These are phyloP conservation scores for Trinectes maculatus DNA, from an alignment of 2,113 vertebrate genomes.

Conservation along the genomic window DNA sequence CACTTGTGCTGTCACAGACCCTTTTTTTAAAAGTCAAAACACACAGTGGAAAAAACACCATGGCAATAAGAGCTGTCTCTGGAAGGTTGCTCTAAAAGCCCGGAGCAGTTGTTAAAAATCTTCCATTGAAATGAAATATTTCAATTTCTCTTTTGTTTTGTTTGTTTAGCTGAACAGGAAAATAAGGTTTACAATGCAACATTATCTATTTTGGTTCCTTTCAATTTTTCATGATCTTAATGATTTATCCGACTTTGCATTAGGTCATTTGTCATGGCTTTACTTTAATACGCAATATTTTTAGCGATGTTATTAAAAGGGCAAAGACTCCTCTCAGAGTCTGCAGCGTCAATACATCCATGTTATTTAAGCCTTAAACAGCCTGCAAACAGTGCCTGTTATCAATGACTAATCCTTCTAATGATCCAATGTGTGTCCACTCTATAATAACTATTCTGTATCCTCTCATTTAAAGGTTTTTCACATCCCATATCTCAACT, in stretches of 20 bases:
- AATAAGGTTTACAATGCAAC: too few relatives aligned
- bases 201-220: too few relatives aligned
- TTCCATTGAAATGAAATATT: background rate
- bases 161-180: too few relatives aligned
- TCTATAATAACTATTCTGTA: constrained; percentile 18
- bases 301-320: background rate
- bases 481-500: constrained; percentile 32
- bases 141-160: too few relatives aligned
- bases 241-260: background rate
- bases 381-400: constrained; percentile 4
- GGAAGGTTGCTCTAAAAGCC: background rate
- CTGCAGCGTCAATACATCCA: constrained; percentile 19
- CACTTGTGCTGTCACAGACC: background rate
- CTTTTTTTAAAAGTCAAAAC: constrained; percentile 15
- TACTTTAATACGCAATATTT: background rate
- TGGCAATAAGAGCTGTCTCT: background rate
- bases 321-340: background rate
- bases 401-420: constrained; percentile 18
- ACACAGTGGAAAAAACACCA: background rate
- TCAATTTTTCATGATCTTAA: background rate
- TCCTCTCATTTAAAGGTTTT: constrained; percentile 23
- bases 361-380: constrained; percentile 10
- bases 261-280: background rate
- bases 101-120: background rate
- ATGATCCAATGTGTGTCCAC: constrained; percentile 22